Percentiles rank a stretch among this genome's conserved stretches.
phyloP scores from a whole-genome alignment of 2,888 invertebrate species.

The Lacanobia oleracea region DNA sequence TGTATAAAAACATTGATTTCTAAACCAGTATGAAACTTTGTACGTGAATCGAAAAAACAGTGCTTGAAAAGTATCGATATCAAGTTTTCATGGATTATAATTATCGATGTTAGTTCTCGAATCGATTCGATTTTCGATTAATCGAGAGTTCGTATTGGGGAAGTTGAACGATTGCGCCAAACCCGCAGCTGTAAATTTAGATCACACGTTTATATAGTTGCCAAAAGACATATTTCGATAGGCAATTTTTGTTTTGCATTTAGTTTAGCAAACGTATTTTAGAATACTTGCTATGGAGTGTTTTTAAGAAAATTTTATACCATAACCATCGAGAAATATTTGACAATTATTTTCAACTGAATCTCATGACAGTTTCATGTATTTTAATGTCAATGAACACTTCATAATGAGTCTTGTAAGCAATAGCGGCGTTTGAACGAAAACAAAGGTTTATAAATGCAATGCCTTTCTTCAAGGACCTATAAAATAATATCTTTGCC shows the following conservation, averaged over 20 bases:
- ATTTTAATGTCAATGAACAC: slow-evolving; percentile 22
- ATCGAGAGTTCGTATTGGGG: neutral
- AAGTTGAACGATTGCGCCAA: neutral
- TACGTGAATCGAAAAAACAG: neutral
- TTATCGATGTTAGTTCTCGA: neutral
- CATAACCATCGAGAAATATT: slow-evolving; percentile 16
- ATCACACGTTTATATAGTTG: slow-evolving; percentile 23
- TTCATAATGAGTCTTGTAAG: slow-evolving; percentile 43
- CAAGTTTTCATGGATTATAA: neutral
- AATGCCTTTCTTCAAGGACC: neutral
- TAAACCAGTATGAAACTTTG: neutral
- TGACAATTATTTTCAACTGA: slow-evolving; percentile 30
- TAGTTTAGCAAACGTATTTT: slow-evolving; percentile 47
- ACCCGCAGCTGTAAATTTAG: slow-evolving; percentile 14
- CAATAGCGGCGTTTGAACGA: slow-evolving; percentile 42
- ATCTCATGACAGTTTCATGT: slow-evolving; percentile 46
- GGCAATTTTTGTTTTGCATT: slow-evolving; percentile 49
- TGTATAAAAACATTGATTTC: neutral
- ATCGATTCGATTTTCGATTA: neutral
- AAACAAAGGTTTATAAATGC: neutral
- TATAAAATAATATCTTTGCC: neutral
- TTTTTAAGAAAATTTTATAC: neutral
- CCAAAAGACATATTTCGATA: slow-evolving; percentile 51
- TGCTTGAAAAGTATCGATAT: neutral
- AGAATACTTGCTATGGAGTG: slow-evolving; percentile 26